Evolutionary conservation across 2,797 vertebrate genomes (phyloP), one percentile per base, ranked within the genome.

Genomic region (Bradypus variegatus): DNA sequence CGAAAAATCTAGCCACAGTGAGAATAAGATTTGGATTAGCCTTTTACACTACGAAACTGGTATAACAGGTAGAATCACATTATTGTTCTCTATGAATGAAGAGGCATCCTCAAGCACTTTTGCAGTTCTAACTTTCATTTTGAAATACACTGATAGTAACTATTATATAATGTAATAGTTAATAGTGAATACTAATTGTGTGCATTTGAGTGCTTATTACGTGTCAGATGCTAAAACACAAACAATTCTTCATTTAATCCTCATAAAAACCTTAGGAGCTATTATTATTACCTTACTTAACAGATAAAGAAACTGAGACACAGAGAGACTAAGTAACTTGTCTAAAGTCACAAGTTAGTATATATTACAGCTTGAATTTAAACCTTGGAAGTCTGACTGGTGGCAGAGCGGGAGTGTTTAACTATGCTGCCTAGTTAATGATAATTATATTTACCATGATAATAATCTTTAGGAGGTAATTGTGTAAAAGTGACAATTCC

Each of bases 1-100:
- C 91, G 93, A 91, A 82, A 94, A 91, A 53, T 82, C 89, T 91
- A 87, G 77, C 64, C 70, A 93, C 33, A 36, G 50, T 53, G 89
- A 93, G 78, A 91, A n/a, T 78, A 88, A 88, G 64, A 89, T 76
- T 15, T 91, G 60, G n/a, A 77, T 73, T 72, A n/a, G 2, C 88
- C 75, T 75, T 91, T 93, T 77, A 91, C 64, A 91, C 78, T 23
- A 5, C 79, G 60, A 92, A 72, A 67, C 73, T 29, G 72, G 31
- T 48, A 2, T 69, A 78, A 64, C 41, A 70, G 58, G 25, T 90
- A 90, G 48, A 83, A 81, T 16, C n/a, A 31, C 0, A 2, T 55
- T 84, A 14, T 50, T 53, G 80, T 91, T 91, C 77, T 78, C 33
- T 45, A 50, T 82, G 58, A 87, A 70, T 50, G 45, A 53, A 79